Evolutionary conservation across 2,888 invertebrate genomes (phyloP).

Genomic region (Chrysomela aeneicollis): DNA sequence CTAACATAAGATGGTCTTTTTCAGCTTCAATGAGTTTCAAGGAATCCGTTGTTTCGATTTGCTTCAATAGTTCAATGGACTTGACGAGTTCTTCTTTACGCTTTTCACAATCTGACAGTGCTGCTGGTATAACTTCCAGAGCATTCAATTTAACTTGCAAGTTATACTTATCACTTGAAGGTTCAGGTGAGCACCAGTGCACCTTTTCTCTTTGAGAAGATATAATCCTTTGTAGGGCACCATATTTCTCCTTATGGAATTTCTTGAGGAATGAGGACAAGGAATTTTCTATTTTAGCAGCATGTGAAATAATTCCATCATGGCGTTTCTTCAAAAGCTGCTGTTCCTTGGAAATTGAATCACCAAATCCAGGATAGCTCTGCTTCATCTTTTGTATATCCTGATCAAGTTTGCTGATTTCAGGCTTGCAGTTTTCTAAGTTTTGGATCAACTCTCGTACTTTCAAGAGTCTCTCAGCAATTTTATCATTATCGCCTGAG

Average conservation of each 20-base stretch:
- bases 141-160: slow-evolving; percentile 89
- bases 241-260: slow-evolving; percentile 84
- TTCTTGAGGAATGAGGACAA: slow-evolving; percentile 85
- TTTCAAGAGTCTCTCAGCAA: slow-evolving; percentile 78
- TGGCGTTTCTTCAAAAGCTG: slow-evolving; percentile 84
- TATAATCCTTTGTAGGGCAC: slow-evolving; percentile 81
- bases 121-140: slow-evolving; percentile 76
- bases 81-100: slow-evolving; percentile 74
- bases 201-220: slow-evolving; percentile 86
- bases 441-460: slow-evolving; percentile 78
- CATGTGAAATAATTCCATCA: slow-evolving; percentile 79
- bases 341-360: slow-evolving; percentile 81
- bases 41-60: slow-evolving; percentile 77
- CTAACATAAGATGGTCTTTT: slow-evolving; percentile 73
- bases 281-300: slow-evolving; percentile 82
- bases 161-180: slow-evolving; percentile 89
- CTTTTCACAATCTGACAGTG: slow-evolving; percentile 74
- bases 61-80: slow-evolving; percentile 74
- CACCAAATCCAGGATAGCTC: slow-evolving; percentile 79
- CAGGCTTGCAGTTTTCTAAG: slow-evolving; percentile 72
- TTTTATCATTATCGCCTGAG: slow-evolving; percentile 85
- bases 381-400: slow-evolving; percentile 76
- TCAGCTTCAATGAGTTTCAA: slow-evolving; percentile 73
- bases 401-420: slow-evolving; percentile 73
- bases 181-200: slow-evolving; percentile 89